Evolutionary conservation across 1,140 invertebrate genomes (phyloP), one percentile per base, ranked within the genome.

Genomic region (Bombyx mandarina): DNA sequence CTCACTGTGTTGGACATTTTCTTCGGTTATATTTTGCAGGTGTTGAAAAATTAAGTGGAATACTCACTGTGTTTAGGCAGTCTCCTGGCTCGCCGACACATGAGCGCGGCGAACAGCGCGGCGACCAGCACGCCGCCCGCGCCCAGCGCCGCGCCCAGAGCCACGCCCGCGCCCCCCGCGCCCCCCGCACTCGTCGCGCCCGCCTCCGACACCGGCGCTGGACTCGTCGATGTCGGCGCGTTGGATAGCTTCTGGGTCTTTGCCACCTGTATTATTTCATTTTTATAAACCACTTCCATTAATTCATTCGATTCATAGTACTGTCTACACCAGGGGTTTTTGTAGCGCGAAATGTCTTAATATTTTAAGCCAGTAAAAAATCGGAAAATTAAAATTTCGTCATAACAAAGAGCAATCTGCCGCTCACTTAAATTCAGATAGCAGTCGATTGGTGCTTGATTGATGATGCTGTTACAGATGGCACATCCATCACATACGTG

Each of bases 71-170:
- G 56, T 2, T 63, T 56, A 45, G 77, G 59, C 10, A 66, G 66
- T 52, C 73, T 57, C 50, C 73, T 65, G 3, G 74, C 71, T 7
- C 80, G 67, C 6, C 82, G 55, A 43, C 80, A 83, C 44, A 86
- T 62, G 50, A 83, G 73, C 58, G 82, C 53, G 7, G 72, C 77
- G 1, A 83, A 71, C 58, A 83, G 53, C 8, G 72, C 77, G 1
- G 71, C 71, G 0, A 49, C 2, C n/a, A 49, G 9, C 48, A 49
- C 48, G 9, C 8, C 62, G 26, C 56, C 59, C 8, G 62, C 58
- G 1, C 54, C 58, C 48, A 67, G 60, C 52, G 56, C 56, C 50
- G 43, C 65, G 5, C 12, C 47, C 45, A 9, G 6, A 1, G 26
- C 51, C 18, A 42, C 46, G 10, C 43, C 43, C 8, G 9, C 46